A percentile compares a stretch with the other conserved stretches of the same genome.
These are phyloP conservation scores for Xenotilapia caudafasciata DNA, from an alignment of 2,113 vertebrate species.

Conservation along the genomic window DNA sequence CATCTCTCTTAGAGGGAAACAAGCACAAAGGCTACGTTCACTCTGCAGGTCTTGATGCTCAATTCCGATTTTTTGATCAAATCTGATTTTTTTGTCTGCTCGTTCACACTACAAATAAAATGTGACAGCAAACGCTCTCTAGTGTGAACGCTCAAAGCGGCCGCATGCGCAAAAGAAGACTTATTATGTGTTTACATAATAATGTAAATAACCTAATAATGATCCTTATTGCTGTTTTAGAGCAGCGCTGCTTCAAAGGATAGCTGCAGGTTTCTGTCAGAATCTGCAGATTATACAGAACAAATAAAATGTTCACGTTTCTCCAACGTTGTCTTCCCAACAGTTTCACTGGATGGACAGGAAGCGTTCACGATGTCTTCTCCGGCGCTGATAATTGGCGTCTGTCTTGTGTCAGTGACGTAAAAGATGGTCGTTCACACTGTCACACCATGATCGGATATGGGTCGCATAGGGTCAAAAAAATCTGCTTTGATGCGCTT, in stretches of 20 bases:
- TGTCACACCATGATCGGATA: fast-evolving
- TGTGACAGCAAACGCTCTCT: fast-evolving
- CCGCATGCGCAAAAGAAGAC: fast-evolving
- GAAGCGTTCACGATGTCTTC: no score
- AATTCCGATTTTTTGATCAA: fast-evolving
- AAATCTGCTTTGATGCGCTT: fast-evolving
- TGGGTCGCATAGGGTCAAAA: fast-evolving
- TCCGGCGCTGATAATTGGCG: fast-evolving
- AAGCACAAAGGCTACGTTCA: fast-evolving
- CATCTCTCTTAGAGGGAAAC: background rate
- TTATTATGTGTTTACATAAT: no score
- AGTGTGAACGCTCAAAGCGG: background rate
- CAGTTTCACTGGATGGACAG: fast-evolving
- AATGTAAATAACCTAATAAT: no score
- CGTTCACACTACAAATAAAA: fast-evolving
- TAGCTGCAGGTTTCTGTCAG: background rate
- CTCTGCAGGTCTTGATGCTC: fast-evolving
- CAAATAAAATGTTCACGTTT: no score
- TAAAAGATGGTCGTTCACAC: fast-evolving
- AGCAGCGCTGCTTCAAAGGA: fast-evolving
- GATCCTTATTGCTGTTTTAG: no score
- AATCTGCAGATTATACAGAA: background rate
- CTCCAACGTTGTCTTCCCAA: fast-evolving
- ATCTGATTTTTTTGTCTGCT: fast-evolving
- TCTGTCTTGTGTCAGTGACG: no score